Conservation (phyloP, 1,140 invertebrate species). For the Microplitis mediator region DNA sequence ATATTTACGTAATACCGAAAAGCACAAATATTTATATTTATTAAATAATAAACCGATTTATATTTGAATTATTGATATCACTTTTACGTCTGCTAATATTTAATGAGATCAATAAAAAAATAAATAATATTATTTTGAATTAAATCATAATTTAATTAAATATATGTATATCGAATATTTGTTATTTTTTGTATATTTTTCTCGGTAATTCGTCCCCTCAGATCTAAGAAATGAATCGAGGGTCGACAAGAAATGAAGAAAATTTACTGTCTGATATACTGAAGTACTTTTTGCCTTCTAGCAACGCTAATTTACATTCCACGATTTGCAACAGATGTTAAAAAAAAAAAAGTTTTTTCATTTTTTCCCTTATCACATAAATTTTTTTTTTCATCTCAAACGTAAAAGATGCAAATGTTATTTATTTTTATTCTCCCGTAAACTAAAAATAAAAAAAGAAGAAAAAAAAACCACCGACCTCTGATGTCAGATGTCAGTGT, state of each 20-base stretch:
- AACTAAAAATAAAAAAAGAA: background rate
- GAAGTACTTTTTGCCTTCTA: background rate
- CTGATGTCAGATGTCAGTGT: background rate
- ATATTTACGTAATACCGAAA: too few relatives aligned
- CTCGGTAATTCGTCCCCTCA: background rate
- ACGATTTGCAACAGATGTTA: constrained; percentile 21
- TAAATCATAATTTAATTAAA: too few relatives aligned
- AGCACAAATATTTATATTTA: too few relatives aligned
- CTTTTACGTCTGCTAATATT: too few relatives aligned
- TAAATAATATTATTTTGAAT: too few relatives aligned
- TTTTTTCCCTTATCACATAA: background rate
- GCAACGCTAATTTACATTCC: constrained; percentile 18
- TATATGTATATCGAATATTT: background rate
- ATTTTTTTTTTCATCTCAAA: background rate
- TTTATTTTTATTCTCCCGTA: background rate
- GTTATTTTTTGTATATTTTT: background rate
- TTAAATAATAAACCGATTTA: too few relatives aligned
- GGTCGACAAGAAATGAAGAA: background rate
- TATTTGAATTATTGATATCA: too few relatives aligned
- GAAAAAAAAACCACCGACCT: background rate
- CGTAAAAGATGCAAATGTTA: background rate
- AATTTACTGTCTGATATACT: background rate
- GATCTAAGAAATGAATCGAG: background rate
- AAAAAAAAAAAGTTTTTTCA: background rate
- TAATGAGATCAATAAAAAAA: too few relatives aligned